Evolutionary conservation across 2,888 invertebrate species (phyloP).

Genomic region (Margaritifera margaritifera): DNA sequence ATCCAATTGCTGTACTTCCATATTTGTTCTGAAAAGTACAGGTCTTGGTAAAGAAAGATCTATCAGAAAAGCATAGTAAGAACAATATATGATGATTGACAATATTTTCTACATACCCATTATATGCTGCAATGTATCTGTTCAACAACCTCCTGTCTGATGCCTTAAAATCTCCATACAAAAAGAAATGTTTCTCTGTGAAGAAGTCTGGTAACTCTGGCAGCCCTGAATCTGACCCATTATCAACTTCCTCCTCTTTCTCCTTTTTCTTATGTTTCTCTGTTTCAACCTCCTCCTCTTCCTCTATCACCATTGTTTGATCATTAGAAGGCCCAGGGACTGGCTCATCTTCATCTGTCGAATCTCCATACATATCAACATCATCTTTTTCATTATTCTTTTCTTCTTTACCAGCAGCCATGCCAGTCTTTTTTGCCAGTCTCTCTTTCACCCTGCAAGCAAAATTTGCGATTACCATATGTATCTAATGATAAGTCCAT

Average conservation of each 20-base stretch:
- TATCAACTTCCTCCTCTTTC: slow-evolving; percentile 23
- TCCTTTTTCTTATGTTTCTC: not conserved
- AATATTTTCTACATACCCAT: slow-evolving; percentile 74
- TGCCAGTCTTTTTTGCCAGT: slow-evolving; percentile 8
- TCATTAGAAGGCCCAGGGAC: slow-evolving; percentile 6
- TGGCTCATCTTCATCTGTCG: slow-evolving; percentile 64
- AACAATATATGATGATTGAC: no score
- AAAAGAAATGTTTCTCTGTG: slow-evolving; percentile 65
- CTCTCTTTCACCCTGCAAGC: slow-evolving; percentile 39
- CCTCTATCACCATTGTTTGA: slow-evolving; percentile 5
- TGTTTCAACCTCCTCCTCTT: not conserved
- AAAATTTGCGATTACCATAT: not conserved
- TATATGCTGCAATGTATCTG: slow-evolving; percentile 77
- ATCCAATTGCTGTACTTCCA: no score
- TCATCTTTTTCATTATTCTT: slow-evolving; percentile 13
- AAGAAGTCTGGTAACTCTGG: slow-evolving; percentile 69
- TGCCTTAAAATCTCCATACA: slow-evolving; percentile 65
- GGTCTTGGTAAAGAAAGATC: not conserved
- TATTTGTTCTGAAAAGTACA: no score
- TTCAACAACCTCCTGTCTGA: slow-evolving; percentile 52
- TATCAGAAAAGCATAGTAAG: not conserved
- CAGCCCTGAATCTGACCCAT: slow-evolving; percentile 53
- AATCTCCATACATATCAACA: slow-evolving; percentile 52
- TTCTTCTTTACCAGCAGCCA: slow-evolving; percentile 6
- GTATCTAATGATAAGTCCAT: not conserved